These are phyloP conservation scores for Microplitis demolitor DNA, from an alignment of 1,140 invertebrate genomes.

Conservation along the genomic window DNA sequence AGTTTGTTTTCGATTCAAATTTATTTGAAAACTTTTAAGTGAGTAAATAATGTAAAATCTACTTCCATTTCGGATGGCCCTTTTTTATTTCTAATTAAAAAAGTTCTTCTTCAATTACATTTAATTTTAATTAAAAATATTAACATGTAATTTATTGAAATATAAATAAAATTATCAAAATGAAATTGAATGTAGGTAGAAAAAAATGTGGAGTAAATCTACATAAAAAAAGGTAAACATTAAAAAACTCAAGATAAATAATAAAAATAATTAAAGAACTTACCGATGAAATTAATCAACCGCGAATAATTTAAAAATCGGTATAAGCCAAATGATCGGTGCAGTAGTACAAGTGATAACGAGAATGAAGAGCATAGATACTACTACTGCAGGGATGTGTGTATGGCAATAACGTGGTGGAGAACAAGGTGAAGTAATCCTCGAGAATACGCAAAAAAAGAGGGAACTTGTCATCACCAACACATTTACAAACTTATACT, in stretches of 20 bases:
- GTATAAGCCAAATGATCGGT: not conserved
- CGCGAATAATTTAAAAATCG: slow-evolving; percentile 10
- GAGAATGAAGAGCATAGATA: not conserved
- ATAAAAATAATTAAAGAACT: not conserved
- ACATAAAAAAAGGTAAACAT: too few species aligned
- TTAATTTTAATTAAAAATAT: too few species aligned
- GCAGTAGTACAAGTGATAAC: not conserved
- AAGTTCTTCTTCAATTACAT: too few species aligned
- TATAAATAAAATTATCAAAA: too few species aligned
- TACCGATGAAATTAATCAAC: slow-evolving; percentile 8
- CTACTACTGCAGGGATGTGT: not conserved
- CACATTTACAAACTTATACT: slow-evolving; percentile 2
- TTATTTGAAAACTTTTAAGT: too few species aligned
- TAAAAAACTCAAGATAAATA: not conserved
- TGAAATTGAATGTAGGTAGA: too few species aligned
- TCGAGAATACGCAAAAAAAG: not conserved
- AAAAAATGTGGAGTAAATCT: too few species aligned
- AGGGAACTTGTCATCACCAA: slow-evolving; percentile 14
- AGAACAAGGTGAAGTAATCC: slow-evolving; percentile 12
- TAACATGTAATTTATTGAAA: too few species aligned
- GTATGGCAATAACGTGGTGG: not conserved
- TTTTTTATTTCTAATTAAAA: too few species aligned
- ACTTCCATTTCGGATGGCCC: too few species aligned
- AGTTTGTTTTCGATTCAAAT: too few species aligned
- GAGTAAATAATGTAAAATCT: too few species aligned